Conservation (phyloP, 2,888 invertebrate species). For the Drosophila merina region DNA sequence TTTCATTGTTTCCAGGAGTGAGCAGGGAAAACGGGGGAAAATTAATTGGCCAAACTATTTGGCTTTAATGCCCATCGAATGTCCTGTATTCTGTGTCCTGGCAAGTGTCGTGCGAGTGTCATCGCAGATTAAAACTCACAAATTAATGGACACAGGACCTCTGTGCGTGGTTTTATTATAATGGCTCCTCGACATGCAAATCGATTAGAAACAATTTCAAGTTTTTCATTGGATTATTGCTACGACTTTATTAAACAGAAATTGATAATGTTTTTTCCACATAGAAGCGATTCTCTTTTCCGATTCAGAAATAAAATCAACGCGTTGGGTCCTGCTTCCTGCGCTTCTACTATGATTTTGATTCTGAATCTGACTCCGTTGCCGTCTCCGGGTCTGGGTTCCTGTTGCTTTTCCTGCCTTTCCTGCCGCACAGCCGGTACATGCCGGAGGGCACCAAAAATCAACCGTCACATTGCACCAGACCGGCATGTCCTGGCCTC, state of each 20-base stretch:
- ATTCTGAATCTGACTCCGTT: neutral
- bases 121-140: constrained; percentile 31
- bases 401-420: constrained; percentile 43
- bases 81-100: neutral
- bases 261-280: neutral
- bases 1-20: constrained; percentile 14
- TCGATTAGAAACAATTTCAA: neutral
- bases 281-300: neutral
- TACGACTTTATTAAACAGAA: neutral
- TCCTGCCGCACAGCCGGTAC: constrained; percentile 37
- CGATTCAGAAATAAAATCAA: neutral
- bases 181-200: constrained; percentile 24
- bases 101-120: constrained; percentile 38
- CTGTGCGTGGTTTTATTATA: constrained; percentile 32
- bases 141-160: constrained; percentile 40
- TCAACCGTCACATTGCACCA: constrained; percentile 28
- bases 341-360: neutral
- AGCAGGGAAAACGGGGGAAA: neutral
- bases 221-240: neutral
- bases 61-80: constrained; percentile 39
- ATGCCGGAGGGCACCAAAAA: constrained; percentile 45
- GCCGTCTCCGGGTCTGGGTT: constrained; percentile 37
- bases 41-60: constrained; percentile 42
- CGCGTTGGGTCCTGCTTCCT: neutral
- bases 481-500: neutral